Evolutionary conservation across 2,797 vertebrate species (phyloP), one percentile per base, ranked within the genome.

Genomic region (Acrocephalus scirpaceus): DNA sequence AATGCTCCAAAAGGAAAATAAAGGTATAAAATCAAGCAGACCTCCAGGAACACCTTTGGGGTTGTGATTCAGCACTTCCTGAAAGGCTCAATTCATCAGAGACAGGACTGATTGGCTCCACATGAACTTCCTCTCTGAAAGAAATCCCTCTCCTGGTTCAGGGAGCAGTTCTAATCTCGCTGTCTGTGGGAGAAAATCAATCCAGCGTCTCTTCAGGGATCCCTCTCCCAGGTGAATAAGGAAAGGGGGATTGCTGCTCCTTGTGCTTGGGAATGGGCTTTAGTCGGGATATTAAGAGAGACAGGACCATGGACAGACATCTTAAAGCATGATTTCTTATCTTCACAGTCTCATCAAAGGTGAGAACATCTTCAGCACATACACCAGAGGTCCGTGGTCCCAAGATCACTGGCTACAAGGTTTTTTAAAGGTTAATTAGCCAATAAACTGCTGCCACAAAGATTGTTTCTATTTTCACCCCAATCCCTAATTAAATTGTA

Each of bases 161-260:
- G 34, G 18, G 57, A 90, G 76, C 77, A 92, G 91, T 70, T 94
- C 90, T 82, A 82, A 95, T 96, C 88, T 90, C 40, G 67, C 27
- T 95, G 86, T 64, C 93, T 34, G 38, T 19, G 44, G 83, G 67
- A 94, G 60, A 93, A 95, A 95, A 97, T 97, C 87, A 2, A 86
- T 93, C 25, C 58, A 56, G 56, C 73, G 90, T 90, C 92, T 95
- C 79, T 27, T 83, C 61, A 72, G 69, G 56, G 17, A 2, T 45
- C 56, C 38, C 54, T 75, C 58, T 75, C 66, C 66, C 48, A 75
- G 84, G 10, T 36, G 81, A 87, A 40, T 9, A 5, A 87, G 54
- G 29, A 20, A 62, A 74, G 57, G 47, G 57, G 80, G 88, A 75
- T 13, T 48, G 57, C 60, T 61, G 27, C 40, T 94, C 44, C 36